Evolutionary conservation across 1,140 invertebrate species (phyloP).

Genomic region (Drosophila orosa): DNA sequence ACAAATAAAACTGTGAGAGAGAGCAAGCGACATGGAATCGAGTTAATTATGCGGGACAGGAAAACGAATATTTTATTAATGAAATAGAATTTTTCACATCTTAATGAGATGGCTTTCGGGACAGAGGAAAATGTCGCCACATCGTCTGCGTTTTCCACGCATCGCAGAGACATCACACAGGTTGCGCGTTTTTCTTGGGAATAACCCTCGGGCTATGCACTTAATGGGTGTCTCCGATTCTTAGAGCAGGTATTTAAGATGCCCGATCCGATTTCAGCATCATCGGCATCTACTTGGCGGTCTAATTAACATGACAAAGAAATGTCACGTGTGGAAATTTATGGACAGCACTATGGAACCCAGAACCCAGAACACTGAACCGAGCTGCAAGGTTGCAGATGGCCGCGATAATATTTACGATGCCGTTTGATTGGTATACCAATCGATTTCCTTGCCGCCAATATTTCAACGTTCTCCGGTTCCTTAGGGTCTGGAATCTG

Average conservation of each 20-base stretch:
- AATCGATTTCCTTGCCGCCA: constrained; percentile 66
- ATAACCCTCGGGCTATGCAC: constrained; percentile 50
- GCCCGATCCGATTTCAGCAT: constrained; percentile 70
- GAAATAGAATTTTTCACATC: constrained; percentile 48
- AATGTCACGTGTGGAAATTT: constrained; percentile 79
- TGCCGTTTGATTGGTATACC: constrained; percentile 77
- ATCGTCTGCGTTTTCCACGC: constrained; percentile 51
- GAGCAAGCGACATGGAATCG: constrained; percentile 6
- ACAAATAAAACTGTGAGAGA: constrained; percentile 5
- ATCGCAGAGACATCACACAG: constrained; percentile 12
- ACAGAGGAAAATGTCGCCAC: constrained; percentile 60
- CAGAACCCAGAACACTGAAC: constrained; percentile 4
- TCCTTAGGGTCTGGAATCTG: constrained; percentile 14
- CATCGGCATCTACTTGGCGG: constrained; percentile 59
- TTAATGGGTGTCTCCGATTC: constrained; percentile 58
- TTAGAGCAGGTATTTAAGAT: constrained; percentile 73
- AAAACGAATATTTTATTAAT: constrained; percentile 43
- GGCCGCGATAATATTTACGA: constrained; percentile 78
- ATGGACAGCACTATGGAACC: constrained; percentile 65
- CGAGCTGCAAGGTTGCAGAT: constrained; percentile 66
- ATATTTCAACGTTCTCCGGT: constrained; percentile 53
- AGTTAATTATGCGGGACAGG: constrained; percentile 44
- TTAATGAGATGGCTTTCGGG: constrained; percentile 35
- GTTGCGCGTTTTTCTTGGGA: constrained; percentile 43
- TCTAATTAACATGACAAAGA: constrained; percentile 84